These are phyloP conservation scores for Actinernus sp. DNA, from an alignment of 92 coral and sea anemone species.

Conservation along the genomic window DNA sequence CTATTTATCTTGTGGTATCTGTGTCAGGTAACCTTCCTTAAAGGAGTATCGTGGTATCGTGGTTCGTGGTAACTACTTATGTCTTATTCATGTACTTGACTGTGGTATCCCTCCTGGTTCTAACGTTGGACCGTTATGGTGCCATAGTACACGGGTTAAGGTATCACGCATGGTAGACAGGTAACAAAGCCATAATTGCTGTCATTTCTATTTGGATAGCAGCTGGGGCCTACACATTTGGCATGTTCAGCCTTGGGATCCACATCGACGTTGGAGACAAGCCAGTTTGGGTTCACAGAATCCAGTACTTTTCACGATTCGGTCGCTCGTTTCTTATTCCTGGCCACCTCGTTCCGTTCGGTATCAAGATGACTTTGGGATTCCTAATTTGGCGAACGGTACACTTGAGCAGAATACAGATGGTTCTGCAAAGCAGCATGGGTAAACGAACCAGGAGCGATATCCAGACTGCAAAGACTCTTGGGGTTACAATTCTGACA, in stretches of 20 bases:
- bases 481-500: constrained; percentile 67
- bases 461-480: constrained; percentile 83
- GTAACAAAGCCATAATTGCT: constrained; percentile 64
- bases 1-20: constrained; percentile 79
- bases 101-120: constrained; percentile 66
- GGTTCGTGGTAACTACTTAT: constrained; percentile 66
- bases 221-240: constrained; percentile 65
- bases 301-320: constrained; percentile 62
- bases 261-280: constrained; percentile 63
- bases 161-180: constrained; percentile 84
- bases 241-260: constrained; percentile 66
- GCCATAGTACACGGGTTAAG: constrained; percentile 81
- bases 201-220: constrained; percentile 60
- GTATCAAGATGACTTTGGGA: constrained; percentile 48
- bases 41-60: constrained; percentile 61
- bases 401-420: constrained; percentile 31
- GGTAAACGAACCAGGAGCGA: constrained; percentile 56
- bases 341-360: constrained; percentile 76
- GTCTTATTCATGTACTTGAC: constrained; percentile 74
- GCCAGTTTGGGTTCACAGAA: constrained; percentile 75
- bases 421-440: constrained; percentile 46
- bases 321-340: constrained; percentile 80
- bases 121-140: constrained; percentile 87
- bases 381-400: constrained; percentile 67
- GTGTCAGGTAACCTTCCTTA: constrained; percentile 60